Conservation (phyloP, 2,113 vertebrate species). For the Heterocephalus glaber region DNA sequence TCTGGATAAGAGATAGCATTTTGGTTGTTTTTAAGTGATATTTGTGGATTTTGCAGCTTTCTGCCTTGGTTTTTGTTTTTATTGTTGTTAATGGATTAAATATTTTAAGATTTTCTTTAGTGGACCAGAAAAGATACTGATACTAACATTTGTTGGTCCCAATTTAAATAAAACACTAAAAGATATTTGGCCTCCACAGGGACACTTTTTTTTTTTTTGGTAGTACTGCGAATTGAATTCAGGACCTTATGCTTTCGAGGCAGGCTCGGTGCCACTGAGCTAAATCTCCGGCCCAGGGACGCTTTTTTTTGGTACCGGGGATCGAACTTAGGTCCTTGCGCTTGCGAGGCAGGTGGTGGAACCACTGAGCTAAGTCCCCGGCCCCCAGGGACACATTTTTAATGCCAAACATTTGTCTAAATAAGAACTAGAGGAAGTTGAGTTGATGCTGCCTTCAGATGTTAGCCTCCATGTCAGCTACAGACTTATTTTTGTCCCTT, state of each 20-base stretch:
- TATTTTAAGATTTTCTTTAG: conserved; percentile 18
- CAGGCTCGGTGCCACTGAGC: no score
- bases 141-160: neutral
- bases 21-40: neutral
- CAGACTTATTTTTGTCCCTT: conserved; percentile 37
- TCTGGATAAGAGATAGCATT: neutral
- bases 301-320: no score
- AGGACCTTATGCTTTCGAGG: no score
- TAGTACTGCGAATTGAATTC: no score
- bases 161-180: neutral
- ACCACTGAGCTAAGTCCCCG: no score
- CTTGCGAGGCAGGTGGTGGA: no score
- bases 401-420: conserved; percentile 43
- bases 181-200: neutral
- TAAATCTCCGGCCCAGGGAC: neutral
- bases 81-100: neutral
- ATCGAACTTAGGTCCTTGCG: no score
- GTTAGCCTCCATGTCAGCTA: conserved; percentile 5
- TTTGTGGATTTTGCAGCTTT: conserved; percentile 20
- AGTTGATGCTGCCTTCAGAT: neutral
- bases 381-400: neutral
- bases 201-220: no score
- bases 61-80: neutral
- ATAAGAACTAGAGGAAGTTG: conserved; percentile 45
- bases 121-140: neutral